Base-by-base conservation (phyloP, 2,888 invertebrate species). In the Zele albiditarsus region DNA sequence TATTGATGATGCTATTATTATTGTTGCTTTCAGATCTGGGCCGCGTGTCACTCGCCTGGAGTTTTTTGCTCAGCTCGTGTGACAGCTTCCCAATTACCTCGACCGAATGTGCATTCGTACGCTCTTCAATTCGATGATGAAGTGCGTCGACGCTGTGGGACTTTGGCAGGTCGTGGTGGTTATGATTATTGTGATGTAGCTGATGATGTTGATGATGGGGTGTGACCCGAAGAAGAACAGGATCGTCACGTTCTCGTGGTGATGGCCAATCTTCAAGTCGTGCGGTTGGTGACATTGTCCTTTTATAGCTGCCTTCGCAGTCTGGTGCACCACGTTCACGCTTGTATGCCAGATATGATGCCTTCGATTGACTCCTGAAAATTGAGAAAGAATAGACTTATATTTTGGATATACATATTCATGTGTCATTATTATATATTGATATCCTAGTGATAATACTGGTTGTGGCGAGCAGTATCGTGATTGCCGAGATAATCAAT, bases 291-390 rank as follows among this genome's bases (percentile, higher is more conserved):
- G 94, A 94, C 90, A 94, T 92, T 23, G 94, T 94, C 65, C 94
- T 90, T 85, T 94, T 94, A 89, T 95, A 95, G 85, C 93, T 94
- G 78, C 95, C 95, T 87, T 94, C 94, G 77, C 93, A 92, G 88
- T 94, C 94, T 75, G 91, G 90, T 8, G 92, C 92, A 80, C 94
- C 94, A 78, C 93, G 91, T 84, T 94, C 94, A 73, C 94, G 92
- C 57, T 94, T 91, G 79, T 92, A 92, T n/a, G 94, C 93, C 89
- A 94, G 89, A 88, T 94, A 94, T 74, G 94, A 94, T 80, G 94
- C 94, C 90, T 95, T 95, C 71, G 95, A 95, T 86, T 94, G 94
- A 86, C 94, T 94, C 91, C 95, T 95, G 91, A 23, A 92, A 84
- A 84, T 76, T 80, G 81, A 68, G 69, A 71, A 76, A 66, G n/a